These are phyloP conservation scores for Oreocharis arfaki DNA, from an alignment of 2,113 vertebrate genomes.

Conservation along the genomic window DNA sequence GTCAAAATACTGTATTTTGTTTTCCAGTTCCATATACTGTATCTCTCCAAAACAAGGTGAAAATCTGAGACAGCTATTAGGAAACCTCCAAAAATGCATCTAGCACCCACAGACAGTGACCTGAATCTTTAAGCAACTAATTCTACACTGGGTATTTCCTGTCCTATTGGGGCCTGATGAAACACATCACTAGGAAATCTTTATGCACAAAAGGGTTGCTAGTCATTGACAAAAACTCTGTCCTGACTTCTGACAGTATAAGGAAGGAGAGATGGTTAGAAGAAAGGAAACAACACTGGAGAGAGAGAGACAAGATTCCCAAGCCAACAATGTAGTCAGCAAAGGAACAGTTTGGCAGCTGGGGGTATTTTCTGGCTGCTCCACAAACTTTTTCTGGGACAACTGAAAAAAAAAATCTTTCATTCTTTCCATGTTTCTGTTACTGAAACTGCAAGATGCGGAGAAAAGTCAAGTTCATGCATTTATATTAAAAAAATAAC, in stretches of 20 bases:
- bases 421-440: not conserved
- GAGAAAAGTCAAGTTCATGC: not conserved
- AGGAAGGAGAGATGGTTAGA: not conserved
- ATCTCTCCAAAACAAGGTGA: not conserved
- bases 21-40: not conserved
- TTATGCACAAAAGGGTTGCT: not conserved
- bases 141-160: not conserved
- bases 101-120: not conserved
- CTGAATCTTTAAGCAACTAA: not conserved
- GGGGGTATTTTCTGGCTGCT: not conserved
- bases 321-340: not conserved
- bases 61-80: not conserved
- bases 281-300: not conserved
- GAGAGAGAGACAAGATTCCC: not conserved
- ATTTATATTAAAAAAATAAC: not conserved
- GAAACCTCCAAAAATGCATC: not conserved
- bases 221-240: not conserved
- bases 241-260: not conserved
- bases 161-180: not conserved
- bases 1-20: not conserved
- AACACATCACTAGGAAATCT: not conserved
- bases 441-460: not conserved
- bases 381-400: not conserved
- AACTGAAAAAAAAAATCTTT: not conserved
- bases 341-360: not conserved